Conservation (phyloP, 2,113 vertebrate species). For the Xyliphius kryptos region DNA sequence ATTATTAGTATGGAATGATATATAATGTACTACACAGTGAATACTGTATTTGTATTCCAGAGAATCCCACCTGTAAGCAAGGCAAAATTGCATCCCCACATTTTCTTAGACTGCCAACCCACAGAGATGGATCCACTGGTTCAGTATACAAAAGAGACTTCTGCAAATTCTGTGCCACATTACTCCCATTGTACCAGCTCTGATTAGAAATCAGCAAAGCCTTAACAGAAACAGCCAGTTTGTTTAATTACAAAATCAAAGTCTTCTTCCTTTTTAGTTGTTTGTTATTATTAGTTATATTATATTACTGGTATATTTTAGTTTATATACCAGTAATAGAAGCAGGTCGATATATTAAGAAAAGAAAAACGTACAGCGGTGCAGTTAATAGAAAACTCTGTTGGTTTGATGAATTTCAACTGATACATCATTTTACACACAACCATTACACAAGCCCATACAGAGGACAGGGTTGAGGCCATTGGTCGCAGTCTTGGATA, state of each 20-base stretch:
- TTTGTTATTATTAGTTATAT: too few species aligned
- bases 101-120: constrained; percentile 57
- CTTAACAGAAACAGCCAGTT: constrained; percentile 46
- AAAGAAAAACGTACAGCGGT: constrained; percentile 58
- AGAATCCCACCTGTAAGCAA: constrained; percentile 65
- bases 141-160: constrained; percentile 48
- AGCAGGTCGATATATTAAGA: too few species aligned
- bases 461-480: constrained; percentile 59
- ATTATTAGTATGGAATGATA: too few species aligned
- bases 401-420: constrained; percentile 65
- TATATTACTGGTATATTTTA: too few species aligned
- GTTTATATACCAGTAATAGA: too few species aligned
- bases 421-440: constrained; percentile 75
- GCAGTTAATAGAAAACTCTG: constrained; percentile 66
- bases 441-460: constrained; percentile 69
- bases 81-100: constrained; percentile 53
- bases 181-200: constrained; percentile 43
- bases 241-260: too few species aligned
- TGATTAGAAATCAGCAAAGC: constrained; percentile 50
- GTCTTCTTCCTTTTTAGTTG: too few species aligned
- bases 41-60: too few species aligned
- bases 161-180: constrained; percentile 56
- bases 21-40: too few species aligned
- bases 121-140: constrained; percentile 51
- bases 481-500: constrained; percentile 53